These are phyloP conservation scores for Agriotes lineatus DNA, from an alignment of 2,888 invertebrate genomes.

Conservation along the genomic window DNA sequence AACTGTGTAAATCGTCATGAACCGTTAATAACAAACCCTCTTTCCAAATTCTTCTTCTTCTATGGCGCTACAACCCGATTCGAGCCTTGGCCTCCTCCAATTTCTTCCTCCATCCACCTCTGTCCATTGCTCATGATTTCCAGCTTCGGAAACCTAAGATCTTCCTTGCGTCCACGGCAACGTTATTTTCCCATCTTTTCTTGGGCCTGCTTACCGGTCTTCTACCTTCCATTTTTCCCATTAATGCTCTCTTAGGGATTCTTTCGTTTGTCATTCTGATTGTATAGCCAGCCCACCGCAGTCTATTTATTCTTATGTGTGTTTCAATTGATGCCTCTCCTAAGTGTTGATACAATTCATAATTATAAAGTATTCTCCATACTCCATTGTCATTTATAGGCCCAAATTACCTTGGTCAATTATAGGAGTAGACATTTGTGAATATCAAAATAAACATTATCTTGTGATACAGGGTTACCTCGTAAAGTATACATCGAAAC, in stretches of 20 bases:
- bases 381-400: neutral
- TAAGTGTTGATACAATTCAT: neutral
- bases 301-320: neutral
- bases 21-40: too few species aligned
- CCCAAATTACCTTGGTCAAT: too few species aligned
- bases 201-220: constrained; percentile 9
- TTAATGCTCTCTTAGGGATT: neutral
- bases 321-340: neutral
- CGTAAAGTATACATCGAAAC: too few species aligned
- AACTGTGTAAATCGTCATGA: too few species aligned
- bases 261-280: neutral
- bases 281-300: neutral
- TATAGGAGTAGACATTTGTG: too few species aligned
- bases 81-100: neutral
- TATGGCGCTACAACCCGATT: constrained; percentile 1
- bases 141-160: constrained; percentile 1
- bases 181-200: constrained; percentile 12
- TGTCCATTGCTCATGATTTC: neutral
- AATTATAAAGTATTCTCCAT: neutral
- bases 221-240: neutral
- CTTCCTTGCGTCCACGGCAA: neutral
- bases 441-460: too few species aligned
- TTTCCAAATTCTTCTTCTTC: neutral
- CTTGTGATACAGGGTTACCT: too few species aligned
- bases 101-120: neutral